A percentile compares a stretch with the other conserved stretches of the same genome.
phyloP scores from a whole-genome alignment of 2,888 invertebrate genomes.

The Eristalis arbustorum region DNA sequence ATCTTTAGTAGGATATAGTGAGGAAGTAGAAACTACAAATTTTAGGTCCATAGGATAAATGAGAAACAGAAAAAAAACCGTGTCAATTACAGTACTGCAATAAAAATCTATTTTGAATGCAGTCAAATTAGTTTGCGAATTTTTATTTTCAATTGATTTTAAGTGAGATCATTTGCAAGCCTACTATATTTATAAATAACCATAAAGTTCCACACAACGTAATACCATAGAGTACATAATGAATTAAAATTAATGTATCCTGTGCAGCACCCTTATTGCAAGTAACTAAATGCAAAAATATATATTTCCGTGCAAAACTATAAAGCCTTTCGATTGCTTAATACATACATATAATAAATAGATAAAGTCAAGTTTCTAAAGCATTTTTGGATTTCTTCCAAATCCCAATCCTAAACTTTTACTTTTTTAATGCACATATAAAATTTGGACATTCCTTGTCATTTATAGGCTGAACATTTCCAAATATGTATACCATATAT shows the following conservation, averaged over 20 bases:
- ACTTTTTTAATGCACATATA: too few species aligned
- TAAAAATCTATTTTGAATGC: constrained; percentile 13
- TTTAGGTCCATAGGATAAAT: constrained; percentile 58
- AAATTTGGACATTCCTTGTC: too few species aligned
- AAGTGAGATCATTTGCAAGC: neutral
- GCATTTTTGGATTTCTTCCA: too few species aligned
- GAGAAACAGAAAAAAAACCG: constrained; percentile 20
- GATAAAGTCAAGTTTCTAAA: neutral
- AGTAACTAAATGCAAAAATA: too few species aligned
- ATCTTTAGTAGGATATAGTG: constrained; percentile 3
- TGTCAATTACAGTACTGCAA: constrained; percentile 60
- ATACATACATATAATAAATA: neutral
- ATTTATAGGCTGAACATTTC: too few species aligned
- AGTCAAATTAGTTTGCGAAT: constrained; percentile 10
- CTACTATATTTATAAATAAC: neutral
- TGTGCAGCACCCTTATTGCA: too few species aligned
- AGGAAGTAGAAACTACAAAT: constrained; percentile 18
- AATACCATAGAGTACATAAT: neutral
- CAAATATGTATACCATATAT: too few species aligned
- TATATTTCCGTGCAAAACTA: neutral
- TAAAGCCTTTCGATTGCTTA: neutral
- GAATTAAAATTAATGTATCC: too few species aligned
- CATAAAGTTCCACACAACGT: neutral
- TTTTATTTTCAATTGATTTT: neutral
- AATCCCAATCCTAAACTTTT: too few species aligned